Evolutionary conservation across 1,140 invertebrate genomes (phyloP), one percentile per base, ranked within the genome.

Genomic region (Daktulosphaira vitifoliae): DNA sequence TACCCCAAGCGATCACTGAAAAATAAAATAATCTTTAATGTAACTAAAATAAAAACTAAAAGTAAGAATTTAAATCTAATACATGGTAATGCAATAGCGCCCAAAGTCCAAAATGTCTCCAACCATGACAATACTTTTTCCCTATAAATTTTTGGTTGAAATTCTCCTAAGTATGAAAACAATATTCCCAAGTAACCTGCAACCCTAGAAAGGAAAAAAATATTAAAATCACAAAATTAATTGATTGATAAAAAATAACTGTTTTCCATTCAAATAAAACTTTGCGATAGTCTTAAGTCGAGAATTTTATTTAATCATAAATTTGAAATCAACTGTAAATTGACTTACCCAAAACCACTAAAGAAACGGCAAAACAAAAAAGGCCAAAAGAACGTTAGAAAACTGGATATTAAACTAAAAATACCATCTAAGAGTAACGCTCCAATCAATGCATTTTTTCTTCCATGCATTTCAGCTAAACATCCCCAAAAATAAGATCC

Each of bases 401-500:
- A 80, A 20, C 87, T 88, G 5, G 88, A 90, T 2, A 82, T 54
- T 44, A 90, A 74, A 11, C 86, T 87, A 51, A 84, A 82, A 2
- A 89, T 72, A 52, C 86, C 88, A 72, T 91, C 89, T 70, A 90
- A 77, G 2, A 89, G 72, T 38, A 92, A 78, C 0, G 88, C 86
- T 11, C 82, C 82, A 33, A 90, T 84, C 56, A 92, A 74, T n/a
- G 90, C 84, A 3, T 82, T 73, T 71, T 86, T 84, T 23, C 90
- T 80, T 0, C 90, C 90, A 69, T 84, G 84, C 0, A 84, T 86
- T 73, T 92, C 90, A 67, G 89, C 89, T 69, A 91, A 77, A 69
- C 85, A 89, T 39, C 89, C 89, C 89, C 89, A 92, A 74, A 91
- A 84, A 76, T 90, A 90, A 13, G 88, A 90, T 16, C 89, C 89